Evolutionary conservation across 2,797 vertebrate genomes (phyloP), one percentile per base, ranked within the genome.

Genomic region (Lacerta viridis): DNA sequence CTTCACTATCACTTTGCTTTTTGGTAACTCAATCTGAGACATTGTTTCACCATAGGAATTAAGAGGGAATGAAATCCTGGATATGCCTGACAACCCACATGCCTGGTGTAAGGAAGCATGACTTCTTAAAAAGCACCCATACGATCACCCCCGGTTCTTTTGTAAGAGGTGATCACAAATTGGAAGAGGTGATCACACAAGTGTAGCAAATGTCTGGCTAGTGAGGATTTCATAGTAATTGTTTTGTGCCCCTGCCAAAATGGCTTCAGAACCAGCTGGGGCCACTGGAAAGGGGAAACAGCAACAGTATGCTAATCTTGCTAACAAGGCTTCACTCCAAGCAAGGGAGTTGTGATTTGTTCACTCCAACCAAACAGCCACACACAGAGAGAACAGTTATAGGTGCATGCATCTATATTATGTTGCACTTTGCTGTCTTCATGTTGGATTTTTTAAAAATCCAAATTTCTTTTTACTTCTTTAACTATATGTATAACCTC

Each of bases 51-150:
- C 82, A 5, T 55, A 87, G 77, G 85, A 94, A 79, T 36, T 68
- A 59, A 91, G 36, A 81, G 91, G 87, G 41, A 93, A 61, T 18
- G 87, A 88, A 87, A 76, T 76, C 80, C 72, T 74, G 9, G 90
- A 43, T 4, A 2, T 87, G 74, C 15, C 4, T 86, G 92, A 87
- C 66, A 69, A 75, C 8, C 23, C 13, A 66, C 76, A 69, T n/a
- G 6, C 76, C 82, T 50, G 25, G 76, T 66, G 76, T 69, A 90
- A 59, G 5, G 87, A 87, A 90, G 55, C 2, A 86, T 80, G 10
- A 20, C 2, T 80, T 6, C 82, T 75, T 90, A 46, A 84, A 55
- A 1, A 39, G 10, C 33, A 36, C 27, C 23, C 6, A 17, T 80
- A 29, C 2, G 17, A 69, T 84, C 17, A 43, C 72, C 72, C 66